A percentile compares a stretch with the other conserved stretches of the same genome.
Evolutionary conservation across 2,113 vertebrate species (phyloP).

Genomic region (Artemisiospiza belli): DNA sequence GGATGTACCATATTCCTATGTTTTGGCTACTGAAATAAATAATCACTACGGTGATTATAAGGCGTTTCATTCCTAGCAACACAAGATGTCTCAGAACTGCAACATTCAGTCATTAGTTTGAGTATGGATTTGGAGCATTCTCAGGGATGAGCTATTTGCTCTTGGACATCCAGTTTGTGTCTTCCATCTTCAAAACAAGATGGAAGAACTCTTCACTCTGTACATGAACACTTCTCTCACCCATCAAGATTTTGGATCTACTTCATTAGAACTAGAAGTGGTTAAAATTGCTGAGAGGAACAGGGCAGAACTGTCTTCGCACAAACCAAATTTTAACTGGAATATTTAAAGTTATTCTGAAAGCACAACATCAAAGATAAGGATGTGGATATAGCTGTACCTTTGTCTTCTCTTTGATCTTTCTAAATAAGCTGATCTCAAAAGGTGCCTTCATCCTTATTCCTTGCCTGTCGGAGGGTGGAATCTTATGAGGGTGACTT

Average conservation of each 20-base stretch:
- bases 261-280: neutral
- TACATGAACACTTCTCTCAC: neutral
- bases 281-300: neutral
- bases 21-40: neutral
- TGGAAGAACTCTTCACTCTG: rapidly evolving
- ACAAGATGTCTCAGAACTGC: neutral
- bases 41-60: neutral
- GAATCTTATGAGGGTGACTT: neutral
- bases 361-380: neutral
- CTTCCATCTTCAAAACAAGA: neutral
- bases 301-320: neutral
- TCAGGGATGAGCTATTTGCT: rapidly evolving
- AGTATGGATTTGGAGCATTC: neutral
- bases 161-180: neutral
- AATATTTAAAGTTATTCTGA: neutral
- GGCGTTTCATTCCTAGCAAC: neutral
- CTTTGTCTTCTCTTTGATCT: neutral
- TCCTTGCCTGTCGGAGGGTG: neutral
- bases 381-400: neutral
- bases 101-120: neutral
- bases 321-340: neutral
- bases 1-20: neutral
- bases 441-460: neutral
- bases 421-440: neutral
- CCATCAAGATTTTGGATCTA: neutral